phyloP scores from a whole-genome alignment of 2,113 vertebrate species.

The Anser cygnoides region DNA sequence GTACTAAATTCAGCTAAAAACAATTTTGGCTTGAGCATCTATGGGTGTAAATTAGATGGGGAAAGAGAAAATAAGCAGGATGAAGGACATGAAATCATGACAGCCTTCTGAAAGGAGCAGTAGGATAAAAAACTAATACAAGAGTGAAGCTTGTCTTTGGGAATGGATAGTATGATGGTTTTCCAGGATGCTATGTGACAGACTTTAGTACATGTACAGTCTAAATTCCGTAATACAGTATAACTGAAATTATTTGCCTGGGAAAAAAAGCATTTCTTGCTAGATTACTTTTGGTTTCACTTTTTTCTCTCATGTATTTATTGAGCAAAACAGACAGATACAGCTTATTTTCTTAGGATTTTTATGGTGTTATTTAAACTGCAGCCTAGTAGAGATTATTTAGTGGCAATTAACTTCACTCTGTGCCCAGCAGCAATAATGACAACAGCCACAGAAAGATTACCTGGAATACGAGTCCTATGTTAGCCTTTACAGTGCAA shows the following conservation, averaged over 20 bases:
- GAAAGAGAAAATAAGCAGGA: background rate
- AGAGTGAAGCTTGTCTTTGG: background rate
- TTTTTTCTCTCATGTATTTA: background rate
- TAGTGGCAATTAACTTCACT: background rate
- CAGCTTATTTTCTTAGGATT: background rate
- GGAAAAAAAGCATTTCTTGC: background rate
- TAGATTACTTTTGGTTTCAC: background rate
- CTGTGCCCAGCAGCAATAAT: background rate
- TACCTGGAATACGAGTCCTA: background rate
- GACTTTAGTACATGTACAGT: background rate
- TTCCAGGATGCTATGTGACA: background rate
- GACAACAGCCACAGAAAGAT: background rate
- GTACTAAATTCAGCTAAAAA: background rate
- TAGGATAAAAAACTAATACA: background rate
- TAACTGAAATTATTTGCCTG: background rate
- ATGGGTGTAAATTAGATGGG: background rate
- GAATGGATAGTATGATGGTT: background rate
- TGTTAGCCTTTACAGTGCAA: background rate
- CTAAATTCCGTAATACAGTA: background rate
- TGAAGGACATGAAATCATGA: background rate
- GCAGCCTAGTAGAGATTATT: background rate
- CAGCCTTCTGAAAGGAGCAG: background rate
- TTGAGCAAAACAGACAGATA: background rate
- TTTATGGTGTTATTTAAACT: background rate
- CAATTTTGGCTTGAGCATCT: background rate